These are phyloP conservation scores for Oncorhynchus gorbuscha DNA, from an alignment of 2,113 vertebrate species.

Conservation along the genomic window DNA sequence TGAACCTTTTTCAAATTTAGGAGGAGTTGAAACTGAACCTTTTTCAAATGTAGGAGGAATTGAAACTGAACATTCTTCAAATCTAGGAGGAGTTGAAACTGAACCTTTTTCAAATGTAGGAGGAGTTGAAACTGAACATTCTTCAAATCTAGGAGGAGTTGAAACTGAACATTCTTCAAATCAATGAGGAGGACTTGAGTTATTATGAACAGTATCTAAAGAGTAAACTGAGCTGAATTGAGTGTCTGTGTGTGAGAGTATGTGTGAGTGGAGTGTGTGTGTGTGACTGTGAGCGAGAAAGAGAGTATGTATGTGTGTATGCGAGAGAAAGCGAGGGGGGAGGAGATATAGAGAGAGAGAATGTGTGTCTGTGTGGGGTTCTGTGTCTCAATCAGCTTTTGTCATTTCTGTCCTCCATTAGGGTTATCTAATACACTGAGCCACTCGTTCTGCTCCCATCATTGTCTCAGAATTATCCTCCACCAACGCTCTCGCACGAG, in stretches of 20 bases:
- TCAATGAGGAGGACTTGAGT: too few relatives aligned
- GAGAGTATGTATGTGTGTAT: background rate
- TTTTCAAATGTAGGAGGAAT: too few relatives aligned
- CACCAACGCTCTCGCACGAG: slow-evolving; percentile 1
- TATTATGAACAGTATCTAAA: background rate
- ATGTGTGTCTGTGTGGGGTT: background rate
- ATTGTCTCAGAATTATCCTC: slow-evolving; percentile 14
- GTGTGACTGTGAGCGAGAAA: too few relatives aligned
- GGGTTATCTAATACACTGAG: slow-evolving; percentile 19
- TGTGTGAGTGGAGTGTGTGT: background rate
- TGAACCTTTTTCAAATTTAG: background rate
- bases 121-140: too few relatives aligned
- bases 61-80: too few relatives aligned
- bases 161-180: background rate
- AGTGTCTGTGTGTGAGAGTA: background rate
- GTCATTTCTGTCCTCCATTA: slow-evolving; percentile 25
- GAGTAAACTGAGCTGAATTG: background rate
- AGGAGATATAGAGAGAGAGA: too few relatives aligned
- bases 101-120: too few relatives aligned
- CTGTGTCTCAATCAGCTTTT: background rate
- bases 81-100: too few relatives aligned
- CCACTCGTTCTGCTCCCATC: slow-evolving; percentile 1
- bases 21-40: too few relatives aligned
- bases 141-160: too few relatives aligned
- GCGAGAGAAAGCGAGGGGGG: too few relatives aligned